These are phyloP conservation scores for Liasis olivaceus DNA, from an alignment of 2,797 vertebrate species.

Conservation along the genomic window DNA sequence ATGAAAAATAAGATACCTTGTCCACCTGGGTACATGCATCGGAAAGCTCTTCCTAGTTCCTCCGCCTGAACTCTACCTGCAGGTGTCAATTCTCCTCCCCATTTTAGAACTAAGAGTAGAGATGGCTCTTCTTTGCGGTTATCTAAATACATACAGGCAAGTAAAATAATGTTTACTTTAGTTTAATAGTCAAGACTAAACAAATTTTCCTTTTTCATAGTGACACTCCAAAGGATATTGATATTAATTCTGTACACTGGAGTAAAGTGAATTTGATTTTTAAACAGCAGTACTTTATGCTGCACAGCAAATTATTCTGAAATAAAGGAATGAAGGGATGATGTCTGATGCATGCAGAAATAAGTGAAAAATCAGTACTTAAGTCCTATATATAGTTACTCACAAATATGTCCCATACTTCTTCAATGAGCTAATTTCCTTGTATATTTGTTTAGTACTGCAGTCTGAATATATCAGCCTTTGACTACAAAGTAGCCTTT, in stretches of 20 bases:
- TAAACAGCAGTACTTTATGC: background rate
- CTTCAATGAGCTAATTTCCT: background rate
- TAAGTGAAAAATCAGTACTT: background rate
- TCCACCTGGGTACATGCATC: conserved; percentile 91
- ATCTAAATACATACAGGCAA: conserved; percentile 69
- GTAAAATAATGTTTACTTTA: background rate
- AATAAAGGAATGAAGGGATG: background rate
- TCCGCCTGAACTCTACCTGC: conserved; percentile 89
- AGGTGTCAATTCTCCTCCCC: conserved; percentile 89
- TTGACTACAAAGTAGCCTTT: background rate
- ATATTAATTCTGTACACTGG: background rate
- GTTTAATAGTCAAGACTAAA: background rate
- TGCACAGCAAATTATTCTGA: background rate
- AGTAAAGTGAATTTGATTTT: background rate
- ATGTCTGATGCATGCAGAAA: background rate
- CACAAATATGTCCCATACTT: background rate
- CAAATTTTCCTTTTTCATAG: background rate
- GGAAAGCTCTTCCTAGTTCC: conserved; percentile 87
- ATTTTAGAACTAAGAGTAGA: conserved; percentile 86
- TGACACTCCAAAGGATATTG: background rate
- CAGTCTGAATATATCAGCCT: background rate
- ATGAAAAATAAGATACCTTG: conserved; percentile 77
- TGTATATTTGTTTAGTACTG: background rate
- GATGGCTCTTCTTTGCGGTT: conserved; percentile 84
- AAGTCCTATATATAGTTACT: background rate